phyloP scores from a whole-genome alignment of 2,797 vertebrate species.

The Sebastes variabilis region DNA sequence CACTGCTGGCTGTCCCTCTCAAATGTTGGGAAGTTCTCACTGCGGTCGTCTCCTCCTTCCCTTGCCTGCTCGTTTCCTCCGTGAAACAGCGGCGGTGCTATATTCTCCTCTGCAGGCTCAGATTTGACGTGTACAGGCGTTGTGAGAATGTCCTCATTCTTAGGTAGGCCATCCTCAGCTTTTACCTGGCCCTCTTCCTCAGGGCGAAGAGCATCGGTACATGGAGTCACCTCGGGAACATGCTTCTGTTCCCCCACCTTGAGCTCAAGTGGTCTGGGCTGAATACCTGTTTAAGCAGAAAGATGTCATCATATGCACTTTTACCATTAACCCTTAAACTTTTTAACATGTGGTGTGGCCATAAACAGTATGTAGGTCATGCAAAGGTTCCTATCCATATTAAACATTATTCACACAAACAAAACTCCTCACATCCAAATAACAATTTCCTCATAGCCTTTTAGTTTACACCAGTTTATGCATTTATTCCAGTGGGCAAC shows the following conservation, averaged over 20 bases:
- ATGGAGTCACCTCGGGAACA: conserved; percentile 5
- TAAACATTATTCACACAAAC: not conserved
- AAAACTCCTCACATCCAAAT: not conserved
- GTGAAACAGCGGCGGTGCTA: not conserved
- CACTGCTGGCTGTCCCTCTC: conserved; percentile 49
- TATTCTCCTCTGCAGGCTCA: conserved; percentile 56
- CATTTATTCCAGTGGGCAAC: not conserved
- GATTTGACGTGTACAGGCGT: conserved; percentile 51
- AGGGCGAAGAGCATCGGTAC: not conserved
- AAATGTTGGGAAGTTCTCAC: conserved; percentile 10
- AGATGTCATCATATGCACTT: not conserved
- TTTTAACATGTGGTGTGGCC: not conserved
- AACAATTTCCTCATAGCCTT: not conserved
- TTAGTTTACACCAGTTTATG: not conserved
- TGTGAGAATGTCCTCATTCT: not conserved
- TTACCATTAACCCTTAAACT: not conserved
- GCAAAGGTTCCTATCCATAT: not conserved
- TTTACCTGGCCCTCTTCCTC: not conserved
- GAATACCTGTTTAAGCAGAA: conserved; percentile 36
- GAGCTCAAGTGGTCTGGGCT: conserved; percentile 19
- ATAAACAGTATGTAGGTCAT: not conserved
- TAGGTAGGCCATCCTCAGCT: not conserved
- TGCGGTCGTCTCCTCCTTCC: conserved; percentile 3
- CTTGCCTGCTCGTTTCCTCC: not conserved
- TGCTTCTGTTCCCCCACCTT: conserved; percentile 16